A percentile compares a stretch with the other conserved stretches of the same genome.
phyloP scores from a whole-genome alignment of 2,888 invertebrate genomes.

The Brachypalpus laphriformis region DNA sequence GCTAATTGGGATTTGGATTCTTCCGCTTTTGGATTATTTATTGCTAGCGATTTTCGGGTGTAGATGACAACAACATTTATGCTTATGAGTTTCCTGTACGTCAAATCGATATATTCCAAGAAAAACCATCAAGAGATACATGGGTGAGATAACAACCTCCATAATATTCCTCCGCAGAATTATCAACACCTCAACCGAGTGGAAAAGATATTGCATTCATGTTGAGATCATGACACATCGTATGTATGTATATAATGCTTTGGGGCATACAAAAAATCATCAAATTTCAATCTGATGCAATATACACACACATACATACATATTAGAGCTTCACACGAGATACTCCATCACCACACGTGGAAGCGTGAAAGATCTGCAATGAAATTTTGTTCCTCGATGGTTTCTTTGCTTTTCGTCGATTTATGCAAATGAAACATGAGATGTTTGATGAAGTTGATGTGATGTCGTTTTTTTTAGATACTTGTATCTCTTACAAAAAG shows the following conservation, averaged over 20 bases:
- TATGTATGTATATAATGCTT: constrained; percentile 32
- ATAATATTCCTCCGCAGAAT: neutral
- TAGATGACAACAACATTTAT: constrained; percentile 40
- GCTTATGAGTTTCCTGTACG: constrained; percentile 48
- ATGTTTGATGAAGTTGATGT: constrained; percentile 62
- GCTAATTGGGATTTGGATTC: constrained; percentile 64
- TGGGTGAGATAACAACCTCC: neutral
- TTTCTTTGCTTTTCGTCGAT: constrained; percentile 62
- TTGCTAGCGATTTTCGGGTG: constrained; percentile 18
- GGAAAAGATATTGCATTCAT: constrained; percentile 57
- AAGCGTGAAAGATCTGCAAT: constrained; percentile 53
- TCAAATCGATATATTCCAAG: constrained; percentile 24
- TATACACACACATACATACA: neutral
- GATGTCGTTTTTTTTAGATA: constrained; percentile 33
- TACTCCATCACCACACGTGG: constrained; percentile 30
- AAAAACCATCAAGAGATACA: constrained; percentile 34
- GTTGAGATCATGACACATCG: constrained; percentile 55
- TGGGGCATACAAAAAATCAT: constrained; percentile 57
- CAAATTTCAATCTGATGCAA: constrained; percentile 68
- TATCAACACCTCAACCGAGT: constrained; percentile 45
- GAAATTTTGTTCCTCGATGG: constrained; percentile 38
- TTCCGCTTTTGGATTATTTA: constrained; percentile 27
- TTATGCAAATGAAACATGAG: constrained; percentile 74
- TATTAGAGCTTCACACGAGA: neutral
- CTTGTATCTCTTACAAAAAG: constrained; percentile 30